Percentiles rank a stretch among this genome's conserved stretches.
Evolutionary conservation across 2,888 invertebrate genomes (phyloP).

Genomic region (Apamea epomidion): DNA sequence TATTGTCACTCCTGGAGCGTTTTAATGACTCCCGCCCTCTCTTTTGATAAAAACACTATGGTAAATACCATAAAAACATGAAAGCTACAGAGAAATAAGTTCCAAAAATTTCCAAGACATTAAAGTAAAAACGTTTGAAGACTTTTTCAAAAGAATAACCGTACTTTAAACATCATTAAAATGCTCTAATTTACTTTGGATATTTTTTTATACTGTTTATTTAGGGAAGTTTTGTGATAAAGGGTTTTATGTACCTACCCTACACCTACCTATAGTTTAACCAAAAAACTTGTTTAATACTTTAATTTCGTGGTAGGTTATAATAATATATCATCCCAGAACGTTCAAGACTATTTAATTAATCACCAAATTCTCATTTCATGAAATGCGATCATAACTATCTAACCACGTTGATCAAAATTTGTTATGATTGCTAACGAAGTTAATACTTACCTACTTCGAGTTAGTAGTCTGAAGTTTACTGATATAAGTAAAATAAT

Average conservation of each 20-base stretch:
- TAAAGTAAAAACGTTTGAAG: conserved; percentile 1
- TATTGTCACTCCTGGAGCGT: background rate
- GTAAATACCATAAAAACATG: background rate
- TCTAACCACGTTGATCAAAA: background rate
- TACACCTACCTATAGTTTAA: background rate
- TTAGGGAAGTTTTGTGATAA: background rate
- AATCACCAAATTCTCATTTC: background rate
- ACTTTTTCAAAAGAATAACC: conserved; percentile 1
- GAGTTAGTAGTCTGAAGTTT: background rate
- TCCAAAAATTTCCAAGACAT: conserved; percentile 4
- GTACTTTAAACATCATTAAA: conserved; percentile 1
- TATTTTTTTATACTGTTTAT: background rate
- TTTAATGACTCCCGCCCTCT: background rate
- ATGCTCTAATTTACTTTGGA: conserved; percentile 1
- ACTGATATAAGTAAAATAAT: background rate
- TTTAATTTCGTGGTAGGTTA: background rate
- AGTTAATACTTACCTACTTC: background rate
- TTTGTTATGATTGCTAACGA: background rate
- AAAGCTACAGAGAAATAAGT: background rate
- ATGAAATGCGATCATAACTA: too few species aligned
- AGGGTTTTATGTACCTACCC: background rate
- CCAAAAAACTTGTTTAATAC: background rate
- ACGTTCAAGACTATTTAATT: background rate
- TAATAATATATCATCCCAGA: background rate
- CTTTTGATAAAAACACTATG: background rate